phyloP scores from a whole-genome alignment of 2,888 invertebrate species.

The Phengaris arion region DNA sequence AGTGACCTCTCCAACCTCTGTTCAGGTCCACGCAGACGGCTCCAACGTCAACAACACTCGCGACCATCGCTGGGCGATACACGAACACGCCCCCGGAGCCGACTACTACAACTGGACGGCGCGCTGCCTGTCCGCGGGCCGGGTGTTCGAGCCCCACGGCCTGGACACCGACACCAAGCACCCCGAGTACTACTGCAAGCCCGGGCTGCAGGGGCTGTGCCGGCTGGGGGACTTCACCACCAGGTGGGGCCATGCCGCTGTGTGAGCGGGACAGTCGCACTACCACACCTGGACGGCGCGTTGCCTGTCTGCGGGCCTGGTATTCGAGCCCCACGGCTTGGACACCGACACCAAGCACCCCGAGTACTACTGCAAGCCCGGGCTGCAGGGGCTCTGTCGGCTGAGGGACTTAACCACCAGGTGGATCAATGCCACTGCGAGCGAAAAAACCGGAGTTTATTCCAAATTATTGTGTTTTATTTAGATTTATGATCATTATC shows the following conservation, averaged over 20 bases:
- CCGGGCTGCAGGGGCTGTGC: slow-evolving; percentile 80
- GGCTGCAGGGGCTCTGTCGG: slow-evolving; percentile 81
- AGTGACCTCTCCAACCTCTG: neutral
- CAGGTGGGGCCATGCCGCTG: slow-evolving; percentile 60
- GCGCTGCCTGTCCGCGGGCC: slow-evolving; percentile 89
- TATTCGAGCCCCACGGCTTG: slow-evolving; percentile 88
- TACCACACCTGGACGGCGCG: slow-evolving; percentile 94
- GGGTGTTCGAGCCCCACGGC: slow-evolving; percentile 86
- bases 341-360: slow-evolving; percentile 81
- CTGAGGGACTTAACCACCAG: slow-evolving; percentile 87
- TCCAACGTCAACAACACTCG: slow-evolving; percentile 85
- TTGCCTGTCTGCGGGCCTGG: slow-evolving; percentile 87
- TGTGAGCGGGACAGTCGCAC: slow-evolving; percentile 73
- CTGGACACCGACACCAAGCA: slow-evolving; percentile 82
- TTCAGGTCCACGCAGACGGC: slow-evolving; percentile 91
- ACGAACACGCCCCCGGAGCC: slow-evolving; percentile 86
- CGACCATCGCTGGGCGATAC: slow-evolving; percentile 91
- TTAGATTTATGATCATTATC: no score
- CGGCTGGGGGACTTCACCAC: slow-evolving; percentile 88
- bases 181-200: slow-evolving; percentile 79
- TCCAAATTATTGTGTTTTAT: no score
- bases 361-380: slow-evolving; percentile 78
- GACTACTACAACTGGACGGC: slow-evolving; percentile 96
- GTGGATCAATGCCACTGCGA: no score
- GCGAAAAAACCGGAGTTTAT: no score